phyloP scores from a whole-genome alignment of 2,113 vertebrate species.

The Pomatostomus ruficeps region DNA sequence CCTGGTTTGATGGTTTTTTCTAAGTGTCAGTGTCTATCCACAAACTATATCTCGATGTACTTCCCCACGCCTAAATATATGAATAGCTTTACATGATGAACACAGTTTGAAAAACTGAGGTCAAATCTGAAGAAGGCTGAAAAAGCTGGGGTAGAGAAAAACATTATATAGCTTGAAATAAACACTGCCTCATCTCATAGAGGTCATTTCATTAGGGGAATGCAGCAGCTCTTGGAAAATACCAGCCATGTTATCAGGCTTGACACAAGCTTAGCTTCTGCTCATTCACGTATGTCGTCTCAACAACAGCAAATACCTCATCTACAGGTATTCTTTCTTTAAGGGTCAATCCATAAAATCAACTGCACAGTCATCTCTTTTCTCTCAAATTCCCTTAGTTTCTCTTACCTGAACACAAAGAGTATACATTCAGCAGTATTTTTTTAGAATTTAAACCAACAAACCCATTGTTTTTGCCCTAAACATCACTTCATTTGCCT shows the following conservation, averaged over 20 bases:
- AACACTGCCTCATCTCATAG: background rate
- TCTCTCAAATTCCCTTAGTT: background rate
- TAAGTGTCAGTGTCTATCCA: constrained; percentile 26
- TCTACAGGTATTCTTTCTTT: background rate
- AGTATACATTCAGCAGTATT: background rate
- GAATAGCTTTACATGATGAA: background rate
- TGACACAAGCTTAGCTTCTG: background rate
- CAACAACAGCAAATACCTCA: background rate
- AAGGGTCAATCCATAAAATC: background rate
- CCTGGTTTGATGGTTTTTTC: background rate
- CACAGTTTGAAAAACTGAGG: background rate
- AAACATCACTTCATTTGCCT: background rate
- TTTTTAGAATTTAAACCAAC: background rate
- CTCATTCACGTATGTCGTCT: background rate
- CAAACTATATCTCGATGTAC: background rate
- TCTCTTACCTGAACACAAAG: background rate
- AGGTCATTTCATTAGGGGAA: background rate
- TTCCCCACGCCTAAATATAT: background rate
- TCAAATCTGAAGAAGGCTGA: background rate
- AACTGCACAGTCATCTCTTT: background rate
- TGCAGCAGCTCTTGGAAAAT: background rate
- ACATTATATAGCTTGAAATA: background rate
- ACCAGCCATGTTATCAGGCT: background rate
- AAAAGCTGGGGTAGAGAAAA: background rate
- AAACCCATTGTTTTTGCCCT: background rate